Conservation (phyloP, 2,113 vertebrate genomes). For the Calyptomena viridis region DNA sequence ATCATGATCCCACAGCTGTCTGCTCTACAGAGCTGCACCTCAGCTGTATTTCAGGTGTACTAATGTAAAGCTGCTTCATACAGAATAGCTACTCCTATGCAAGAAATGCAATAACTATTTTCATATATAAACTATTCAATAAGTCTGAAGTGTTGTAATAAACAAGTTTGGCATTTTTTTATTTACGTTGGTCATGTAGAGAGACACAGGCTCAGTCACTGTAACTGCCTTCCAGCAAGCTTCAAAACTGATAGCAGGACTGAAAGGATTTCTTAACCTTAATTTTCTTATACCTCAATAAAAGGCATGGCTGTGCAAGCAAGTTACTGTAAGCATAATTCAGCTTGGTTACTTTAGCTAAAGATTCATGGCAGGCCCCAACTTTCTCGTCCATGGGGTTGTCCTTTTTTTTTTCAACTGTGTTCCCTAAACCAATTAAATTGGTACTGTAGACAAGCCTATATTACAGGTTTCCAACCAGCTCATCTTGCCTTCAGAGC, state of each 20-base stretch:
- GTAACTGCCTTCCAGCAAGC: not conserved
- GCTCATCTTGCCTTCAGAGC: not conserved
- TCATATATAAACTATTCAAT: not conserved
- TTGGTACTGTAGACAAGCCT: accelerated
- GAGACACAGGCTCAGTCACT: not conserved
- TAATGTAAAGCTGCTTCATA: not conserved
- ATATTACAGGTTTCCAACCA: not conserved
- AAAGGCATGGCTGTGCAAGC: not conserved
- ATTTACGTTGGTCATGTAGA: not conserved
- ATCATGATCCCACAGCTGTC: not conserved
- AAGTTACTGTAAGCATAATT: not conserved
- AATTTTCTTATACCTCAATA: not conserved
- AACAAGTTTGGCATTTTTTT: not conserved
- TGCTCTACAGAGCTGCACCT: not conserved
- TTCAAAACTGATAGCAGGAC: not conserved
- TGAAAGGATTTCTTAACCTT: not conserved
- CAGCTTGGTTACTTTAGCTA: not conserved
- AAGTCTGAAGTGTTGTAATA: not conserved
- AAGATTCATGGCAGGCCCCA: not conserved
- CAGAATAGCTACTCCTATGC: not conserved
- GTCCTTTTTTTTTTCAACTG: not conserved
- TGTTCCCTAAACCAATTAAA: not conserved
- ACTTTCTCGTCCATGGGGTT: not conserved
- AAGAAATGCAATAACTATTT: not conserved
- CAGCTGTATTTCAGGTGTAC: not conserved